Evolutionary conservation across 2,113 vertebrate genomes (phyloP).

Genomic region (Pseudonaja textilis): DNA sequence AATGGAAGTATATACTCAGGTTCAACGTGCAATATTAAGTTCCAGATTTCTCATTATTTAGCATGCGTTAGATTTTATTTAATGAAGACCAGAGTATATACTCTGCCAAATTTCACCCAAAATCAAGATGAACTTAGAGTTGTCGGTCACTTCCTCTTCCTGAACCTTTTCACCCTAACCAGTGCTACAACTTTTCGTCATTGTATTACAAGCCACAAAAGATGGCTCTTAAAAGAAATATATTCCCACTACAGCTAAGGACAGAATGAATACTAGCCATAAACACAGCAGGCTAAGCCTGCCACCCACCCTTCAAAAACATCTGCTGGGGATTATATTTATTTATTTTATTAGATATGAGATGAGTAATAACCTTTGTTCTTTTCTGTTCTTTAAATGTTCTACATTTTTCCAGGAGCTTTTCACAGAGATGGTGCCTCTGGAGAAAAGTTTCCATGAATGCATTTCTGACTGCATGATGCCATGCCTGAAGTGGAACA

Average conservation of each 20-base stretch:
- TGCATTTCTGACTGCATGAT: not conserved
- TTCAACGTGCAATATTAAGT: slow-evolving; percentile 19
- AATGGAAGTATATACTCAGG: slow-evolving; percentile 51
- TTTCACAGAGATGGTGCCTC: not conserved
- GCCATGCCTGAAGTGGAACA: not conserved
- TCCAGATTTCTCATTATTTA: slow-evolving; percentile 16
- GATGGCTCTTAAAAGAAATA: not conserved
- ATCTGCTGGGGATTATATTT: not conserved
- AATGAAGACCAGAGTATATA: slow-evolving; percentile 28
- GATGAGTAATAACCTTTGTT: not conserved
- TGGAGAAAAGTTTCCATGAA: not conserved
- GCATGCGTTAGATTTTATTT: slow-evolving; percentile 34
- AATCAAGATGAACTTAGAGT: not conserved
- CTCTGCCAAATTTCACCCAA: slow-evolving; percentile 21
- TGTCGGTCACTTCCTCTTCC: not conserved
- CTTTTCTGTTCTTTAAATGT: not conserved
- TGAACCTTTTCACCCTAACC: not conserved
- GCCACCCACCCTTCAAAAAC: not conserved
- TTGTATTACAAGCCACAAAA: not conserved
- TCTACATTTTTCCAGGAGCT: not conserved
- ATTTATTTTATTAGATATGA: not conserved
- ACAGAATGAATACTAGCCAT: not conserved
- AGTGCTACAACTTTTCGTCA: not conserved
- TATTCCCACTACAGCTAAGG: not conserved
- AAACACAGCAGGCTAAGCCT: not conserved